Percentiles rank a stretch among this genome's conserved stretches.
These are phyloP conservation scores for Scaptomyza montana DNA, from an alignment of 1,140 invertebrate genomes.

Conservation along the genomic window DNA sequence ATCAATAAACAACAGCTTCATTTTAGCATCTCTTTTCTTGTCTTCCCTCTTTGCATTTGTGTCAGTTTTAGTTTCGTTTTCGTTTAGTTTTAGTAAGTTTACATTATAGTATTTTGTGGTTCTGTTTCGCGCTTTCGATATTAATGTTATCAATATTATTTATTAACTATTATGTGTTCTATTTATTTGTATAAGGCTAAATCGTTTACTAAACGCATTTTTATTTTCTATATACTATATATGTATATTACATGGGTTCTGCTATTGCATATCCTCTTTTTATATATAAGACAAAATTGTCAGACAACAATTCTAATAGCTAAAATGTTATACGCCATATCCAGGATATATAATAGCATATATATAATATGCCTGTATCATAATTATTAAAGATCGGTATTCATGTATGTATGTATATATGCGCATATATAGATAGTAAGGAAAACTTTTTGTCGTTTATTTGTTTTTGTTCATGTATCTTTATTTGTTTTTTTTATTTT, in stretches of 20 bases:
- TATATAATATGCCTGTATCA: background rate
- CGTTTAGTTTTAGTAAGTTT: slow-evolving; percentile 30
- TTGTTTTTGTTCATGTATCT: slow-evolving; percentile 39
- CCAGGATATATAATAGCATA: slow-evolving; percentile 16
- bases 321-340: slow-evolving; percentile 22
- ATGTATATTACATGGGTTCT: slow-evolving; percentile 59
- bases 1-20: slow-evolving; percentile 22
- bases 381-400: too few relatives aligned
- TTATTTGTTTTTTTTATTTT: slow-evolving; percentile 25
- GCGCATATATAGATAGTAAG: slow-evolving; percentile 33
- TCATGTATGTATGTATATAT: slow-evolving; percentile 26
- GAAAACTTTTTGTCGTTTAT: slow-evolving; percentile 38
- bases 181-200: slow-evolving; percentile 60
- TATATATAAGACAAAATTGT: slow-evolving; percentile 25
- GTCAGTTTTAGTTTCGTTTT: background rate
- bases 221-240: slow-evolving; percentile 14
- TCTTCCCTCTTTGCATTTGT: background rate
- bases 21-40: background rate
- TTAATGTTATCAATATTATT: slow-evolving; percentile 33
- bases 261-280: background rate
- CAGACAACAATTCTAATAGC: slow-evolving; percentile 35
- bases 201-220: slow-evolving; percentile 58
- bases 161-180: slow-evolving; percentile 25
- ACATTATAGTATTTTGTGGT: slow-evolving; percentile 33
- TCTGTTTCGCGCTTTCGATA: slow-evolving; percentile 30